Percentiles rank a stretch among this genome's conserved stretches.
Evolutionary conservation across 2,888 invertebrate genomes (phyloP).

Genomic region (Perizoma flavofasciatum): DNA sequence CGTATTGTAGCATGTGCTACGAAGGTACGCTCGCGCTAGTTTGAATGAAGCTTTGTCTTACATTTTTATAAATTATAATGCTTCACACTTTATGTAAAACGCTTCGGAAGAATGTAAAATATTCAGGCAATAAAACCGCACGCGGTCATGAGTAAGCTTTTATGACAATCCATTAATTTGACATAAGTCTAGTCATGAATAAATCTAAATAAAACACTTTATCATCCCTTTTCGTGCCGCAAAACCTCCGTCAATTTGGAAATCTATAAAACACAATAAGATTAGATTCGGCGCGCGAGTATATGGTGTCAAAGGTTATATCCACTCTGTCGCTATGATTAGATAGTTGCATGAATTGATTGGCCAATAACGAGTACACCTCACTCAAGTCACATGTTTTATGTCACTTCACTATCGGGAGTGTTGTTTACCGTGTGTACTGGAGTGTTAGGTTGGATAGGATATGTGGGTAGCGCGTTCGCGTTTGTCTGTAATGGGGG

Average conservation of each 20-base stretch:
- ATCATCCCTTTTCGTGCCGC: slow-evolving; percentile 3
- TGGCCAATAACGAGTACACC: slow-evolving; percentile 3
- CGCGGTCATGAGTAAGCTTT: slow-evolving; percentile 18
- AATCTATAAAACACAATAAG: slow-evolving; percentile 15
- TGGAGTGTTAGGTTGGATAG: slow-evolving; percentile 27
- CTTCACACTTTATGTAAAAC: slow-evolving; percentile 1
- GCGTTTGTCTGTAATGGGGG: slow-evolving; percentile 53
- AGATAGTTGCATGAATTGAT: background rate
- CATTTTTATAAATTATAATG: slow-evolving; percentile 3
- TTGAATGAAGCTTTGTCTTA: slow-evolving; percentile 51
- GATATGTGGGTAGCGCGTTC: slow-evolving; percentile 47
- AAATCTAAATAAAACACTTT: slow-evolving; percentile 19
- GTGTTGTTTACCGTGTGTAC: slow-evolving; percentile 33
- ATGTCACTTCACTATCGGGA: slow-evolving; percentile 34
- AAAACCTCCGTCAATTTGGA: slow-evolving; percentile 4
- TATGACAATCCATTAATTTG: slow-evolving; percentile 22
- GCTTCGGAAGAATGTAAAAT: slow-evolving; percentile 16
- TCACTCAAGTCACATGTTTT: slow-evolving; percentile 24
- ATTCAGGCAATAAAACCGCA: slow-evolving; percentile 22
- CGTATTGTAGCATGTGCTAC: slow-evolving; percentile 57
- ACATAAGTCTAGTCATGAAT: slow-evolving; percentile 17
- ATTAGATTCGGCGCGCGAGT: slow-evolving; percentile 15
- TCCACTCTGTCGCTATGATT: background rate
- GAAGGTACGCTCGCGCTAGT: slow-evolving; percentile 48
- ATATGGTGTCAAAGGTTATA: slow-evolving; percentile 36